Evolutionary conservation across 2,888 invertebrate species (phyloP), one percentile per base, ranked within the genome.

Genomic region (Leptinotarsa juncta): DNA sequence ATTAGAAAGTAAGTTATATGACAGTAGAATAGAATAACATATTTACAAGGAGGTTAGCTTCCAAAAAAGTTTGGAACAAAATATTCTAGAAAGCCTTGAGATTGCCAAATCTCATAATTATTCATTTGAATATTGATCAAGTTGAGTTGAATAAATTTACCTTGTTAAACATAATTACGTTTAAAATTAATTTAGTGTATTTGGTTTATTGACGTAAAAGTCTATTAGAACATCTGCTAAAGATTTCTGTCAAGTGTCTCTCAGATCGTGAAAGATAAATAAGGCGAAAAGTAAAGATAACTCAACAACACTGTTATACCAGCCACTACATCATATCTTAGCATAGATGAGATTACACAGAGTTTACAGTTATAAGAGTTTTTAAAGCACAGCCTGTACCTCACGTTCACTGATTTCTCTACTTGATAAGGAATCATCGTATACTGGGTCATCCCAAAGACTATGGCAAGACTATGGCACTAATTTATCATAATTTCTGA

Each of bases 341-440:
- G 20, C 48, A 14, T 15, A 51, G 67, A 57, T 48, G 69, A 16
- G 69, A 69, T 69, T 57, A 69, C 60, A 60, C 69, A 18, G 49
- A 57, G 57, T 60, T 69, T 69, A 69, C 69, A 69, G 69, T 69
- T 69, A 69, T 23, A 57, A 32, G 51, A 42, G 18, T 67, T 51
- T 67, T 67, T 32, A 26, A 67, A 23, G 51, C 67, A 53, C 23
- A 51, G 51, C 23, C 23, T n/a, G 51, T 20, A 51, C 26, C 53
- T 55, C 55, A 55, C 68, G 68, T 68, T 68, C 68, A 68, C 55
- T 55, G 68, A 68, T 68, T 68, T 68, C 68, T 23, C 55, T 68
- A 12, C 18, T 55, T 68, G 68, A 68, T 68, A 68, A 68, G 68
- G n/a, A 16, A 68, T 68, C 32, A 68, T 68, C 23, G 68, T 68